Conservation (phyloP, 2,113 vertebrate species). For the Balaenoptera acutorostrata region DNA sequence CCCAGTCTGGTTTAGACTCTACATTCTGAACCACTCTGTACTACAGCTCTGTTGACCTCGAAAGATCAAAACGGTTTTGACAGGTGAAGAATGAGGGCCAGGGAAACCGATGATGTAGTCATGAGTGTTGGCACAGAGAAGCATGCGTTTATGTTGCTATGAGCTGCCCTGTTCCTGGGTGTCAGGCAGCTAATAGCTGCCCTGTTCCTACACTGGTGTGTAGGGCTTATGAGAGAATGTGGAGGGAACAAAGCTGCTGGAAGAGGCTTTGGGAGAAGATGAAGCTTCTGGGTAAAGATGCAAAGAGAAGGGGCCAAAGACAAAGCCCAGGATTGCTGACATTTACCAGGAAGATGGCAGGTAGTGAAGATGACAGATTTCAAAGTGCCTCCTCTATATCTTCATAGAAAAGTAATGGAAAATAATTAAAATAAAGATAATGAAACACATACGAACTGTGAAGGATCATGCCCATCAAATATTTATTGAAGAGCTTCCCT, state of each 20-base stretch:
- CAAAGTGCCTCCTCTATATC: background rate
- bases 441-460: background rate
- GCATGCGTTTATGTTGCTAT: background rate
- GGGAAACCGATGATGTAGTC: background rate
- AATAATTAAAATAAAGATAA: constrained; percentile 41
- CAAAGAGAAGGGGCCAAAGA: background rate
- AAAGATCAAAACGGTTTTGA: background rate
- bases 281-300: background rate
- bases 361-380: background rate
- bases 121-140: background rate
- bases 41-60: background rate
- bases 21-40: background rate
- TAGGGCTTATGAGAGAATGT: background rate
- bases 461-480: background rate
- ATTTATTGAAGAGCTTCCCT: background rate
- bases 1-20: background rate
- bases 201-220: background rate
- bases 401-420: background rate
- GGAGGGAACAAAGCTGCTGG: background rate
- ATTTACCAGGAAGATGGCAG: background rate
- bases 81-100: background rate
- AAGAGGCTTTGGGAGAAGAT: background rate
- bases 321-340: background rate
- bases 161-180: background rate
- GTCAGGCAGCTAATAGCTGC: background rate